phyloP scores from a whole-genome alignment of 2,888 invertebrate genomes.

The Drosophila kambysellisi region DNA sequence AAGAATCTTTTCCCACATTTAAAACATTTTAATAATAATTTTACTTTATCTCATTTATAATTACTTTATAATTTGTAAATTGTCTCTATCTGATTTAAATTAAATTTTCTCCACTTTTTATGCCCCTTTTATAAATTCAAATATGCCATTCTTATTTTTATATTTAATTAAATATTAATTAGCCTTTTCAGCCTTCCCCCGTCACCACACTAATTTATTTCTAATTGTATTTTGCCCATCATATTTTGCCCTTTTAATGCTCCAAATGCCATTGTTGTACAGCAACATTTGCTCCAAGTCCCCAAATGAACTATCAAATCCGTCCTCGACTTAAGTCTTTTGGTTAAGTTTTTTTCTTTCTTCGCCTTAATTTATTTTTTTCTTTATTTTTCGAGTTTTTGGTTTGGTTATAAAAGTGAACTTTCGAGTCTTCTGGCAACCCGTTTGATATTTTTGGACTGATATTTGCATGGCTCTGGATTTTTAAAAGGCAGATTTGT shows the following conservation, averaged over 20 bases:
- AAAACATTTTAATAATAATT: neutral
- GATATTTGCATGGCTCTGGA: constrained; percentile 52
- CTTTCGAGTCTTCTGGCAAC: constrained; percentile 75
- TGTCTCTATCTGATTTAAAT: neutral
- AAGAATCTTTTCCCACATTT: neutral
- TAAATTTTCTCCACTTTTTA: neutral
- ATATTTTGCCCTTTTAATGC: neutral
- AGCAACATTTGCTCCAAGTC: constrained; percentile 7
- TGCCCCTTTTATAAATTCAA: neutral
- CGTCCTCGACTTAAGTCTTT: constrained; percentile 17
- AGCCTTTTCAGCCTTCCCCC: neutral
- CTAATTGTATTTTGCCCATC: neutral
- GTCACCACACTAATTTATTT: neutral
- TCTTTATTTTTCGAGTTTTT: constrained; percentile 8
- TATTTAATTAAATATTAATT: neutral
- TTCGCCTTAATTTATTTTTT: constrained; percentile 18
- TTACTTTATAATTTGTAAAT: neutral
- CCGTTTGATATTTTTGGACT: constrained; percentile 74
- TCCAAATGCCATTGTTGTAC: constrained; percentile 17
- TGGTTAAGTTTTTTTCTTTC: constrained; percentile 29
- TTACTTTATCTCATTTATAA: neutral
- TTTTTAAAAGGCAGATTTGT: constrained; percentile 54
- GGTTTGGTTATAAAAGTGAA: constrained; percentile 64
- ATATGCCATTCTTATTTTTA: neutral
- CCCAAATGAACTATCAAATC: constrained; percentile 6